A percentile compares a stretch with the other conserved stretches of the same genome.
phyloP scores from a whole-genome alignment of 1,140 invertebrate genomes.

The Adelges cooleyi region DNA sequence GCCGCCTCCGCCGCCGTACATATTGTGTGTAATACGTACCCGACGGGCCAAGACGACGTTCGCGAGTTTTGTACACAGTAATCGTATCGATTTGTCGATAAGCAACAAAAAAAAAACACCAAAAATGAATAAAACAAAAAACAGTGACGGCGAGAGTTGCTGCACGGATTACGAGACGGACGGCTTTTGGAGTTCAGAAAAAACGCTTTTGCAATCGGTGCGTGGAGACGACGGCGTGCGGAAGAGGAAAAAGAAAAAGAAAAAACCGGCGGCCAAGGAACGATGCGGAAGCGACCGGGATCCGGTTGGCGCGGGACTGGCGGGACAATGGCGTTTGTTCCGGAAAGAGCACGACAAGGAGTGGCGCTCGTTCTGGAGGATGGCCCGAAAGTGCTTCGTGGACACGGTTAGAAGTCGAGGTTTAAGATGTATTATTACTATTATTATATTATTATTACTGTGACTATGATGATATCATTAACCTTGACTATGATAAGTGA shows the following conservation, averaged over 20 bases:
- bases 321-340: slow-evolving; percentile 22
- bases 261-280: background rate
- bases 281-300: background rate
- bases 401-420: background rate
- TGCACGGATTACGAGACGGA: slow-evolving; percentile 28
- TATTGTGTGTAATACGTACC: too few relatives aligned
- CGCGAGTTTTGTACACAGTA: too few relatives aligned
- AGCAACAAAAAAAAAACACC: background rate
- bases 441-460: too few relatives aligned
- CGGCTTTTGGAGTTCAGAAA: slow-evolving; percentile 33
- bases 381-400: background rate
- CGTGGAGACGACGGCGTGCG: background rate
- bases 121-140: slow-evolving; percentile 2
- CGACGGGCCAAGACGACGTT: too few relatives aligned
- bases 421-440: too few relatives aligned
- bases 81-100: too few relatives aligned
- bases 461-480: too few relatives aligned
- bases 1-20: background rate
- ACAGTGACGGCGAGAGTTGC: slow-evolving; percentile 16
- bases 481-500: too few relatives aligned
- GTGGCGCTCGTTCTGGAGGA: background rate
- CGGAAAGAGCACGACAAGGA: slow-evolving; percentile 8
- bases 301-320: background rate
- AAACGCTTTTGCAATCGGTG: background rate
- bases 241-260: slow-evolving; percentile 5